A percentile compares a stretch with the other conserved stretches of the same genome.
Conservation (phyloP, 2,113 vertebrate genomes). For the Phalacrocorax brasilianus region DNA sequence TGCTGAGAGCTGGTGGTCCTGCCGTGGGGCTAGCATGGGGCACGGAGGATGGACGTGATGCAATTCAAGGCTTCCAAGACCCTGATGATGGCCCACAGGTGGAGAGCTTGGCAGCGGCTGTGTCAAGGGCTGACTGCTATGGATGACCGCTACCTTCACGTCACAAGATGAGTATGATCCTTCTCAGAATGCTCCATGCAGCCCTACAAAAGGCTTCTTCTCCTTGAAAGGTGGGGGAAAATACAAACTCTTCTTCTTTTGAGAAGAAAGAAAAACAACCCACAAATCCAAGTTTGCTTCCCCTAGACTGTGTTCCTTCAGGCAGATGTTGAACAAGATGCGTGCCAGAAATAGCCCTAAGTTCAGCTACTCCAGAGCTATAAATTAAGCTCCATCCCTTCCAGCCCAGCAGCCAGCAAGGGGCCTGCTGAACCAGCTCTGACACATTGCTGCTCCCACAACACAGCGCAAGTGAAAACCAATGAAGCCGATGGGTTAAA, state of each 20-base stretch:
- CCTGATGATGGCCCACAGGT: too few relatives aligned
- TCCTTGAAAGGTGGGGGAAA: background rate
- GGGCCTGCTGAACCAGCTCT: background rate
- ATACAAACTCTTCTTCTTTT: background rate
- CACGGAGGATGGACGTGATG: background rate
- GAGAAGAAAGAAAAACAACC: background rate
- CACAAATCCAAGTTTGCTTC: background rate
- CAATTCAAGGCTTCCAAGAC: background rate
- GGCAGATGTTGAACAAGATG: background rate
- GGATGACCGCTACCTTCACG: background rate
- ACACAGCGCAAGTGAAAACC: accelerated
- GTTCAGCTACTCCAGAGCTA: background rate
- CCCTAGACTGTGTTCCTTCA: background rate
- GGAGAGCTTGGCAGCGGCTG: background rate
- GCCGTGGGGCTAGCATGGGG: too few relatives aligned
- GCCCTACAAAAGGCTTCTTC: background rate
- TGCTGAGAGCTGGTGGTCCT: background rate
- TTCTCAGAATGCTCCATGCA: background rate
- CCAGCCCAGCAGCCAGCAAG: background rate
- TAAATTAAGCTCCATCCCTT: background rate
- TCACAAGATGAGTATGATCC: background rate
- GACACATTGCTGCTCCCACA: background rate
- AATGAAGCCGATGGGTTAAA: background rate
- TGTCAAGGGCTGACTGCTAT: background rate
- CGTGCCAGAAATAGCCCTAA: background rate